Evolutionary conservation across 2,888 invertebrate species (phyloP).

Genomic region (Iphiclides podalirius): DNA sequence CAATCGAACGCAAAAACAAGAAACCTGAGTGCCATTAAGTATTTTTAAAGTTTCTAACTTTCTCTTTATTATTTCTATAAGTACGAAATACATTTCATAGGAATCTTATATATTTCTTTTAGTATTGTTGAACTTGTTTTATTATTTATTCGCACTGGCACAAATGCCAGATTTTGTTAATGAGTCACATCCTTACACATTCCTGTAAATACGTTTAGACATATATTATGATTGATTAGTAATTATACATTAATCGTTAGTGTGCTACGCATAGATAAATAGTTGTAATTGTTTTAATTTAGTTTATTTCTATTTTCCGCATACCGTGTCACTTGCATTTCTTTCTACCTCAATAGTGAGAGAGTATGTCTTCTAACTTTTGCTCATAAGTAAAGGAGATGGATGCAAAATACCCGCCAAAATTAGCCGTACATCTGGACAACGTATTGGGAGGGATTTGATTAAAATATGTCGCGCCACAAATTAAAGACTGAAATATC

Average conservation of each 20-base stretch:
- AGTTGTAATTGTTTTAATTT: not conserved
- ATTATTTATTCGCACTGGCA: conserved; percentile 7
- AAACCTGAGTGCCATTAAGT: conserved; percentile 15
- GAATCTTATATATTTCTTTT: not conserved
- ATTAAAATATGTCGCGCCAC: conserved; percentile 25
- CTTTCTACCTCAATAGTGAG: conserved; percentile 47
- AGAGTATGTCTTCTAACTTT: conserved; percentile 16
- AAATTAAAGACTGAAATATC: conserved; percentile 44
- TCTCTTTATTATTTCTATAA: not conserved
- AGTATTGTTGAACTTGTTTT: conserved; percentile 2
- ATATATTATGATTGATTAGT: conserved; percentile 6
- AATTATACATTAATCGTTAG: conserved; percentile 9
- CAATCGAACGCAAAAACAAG: not conserved
- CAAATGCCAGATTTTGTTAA: conserved; percentile 4
- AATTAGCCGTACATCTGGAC: not conserved
- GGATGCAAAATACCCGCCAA: conserved; percentile 12
- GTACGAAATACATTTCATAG: too few relatives aligned
- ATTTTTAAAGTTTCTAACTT: not conserved
- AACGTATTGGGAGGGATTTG: conserved; percentile 34
- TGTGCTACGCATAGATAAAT: conserved; percentile 17
- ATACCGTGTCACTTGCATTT: conserved; percentile 36
- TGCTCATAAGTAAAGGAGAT: conserved; percentile 24
- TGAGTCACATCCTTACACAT: conserved; percentile 39
- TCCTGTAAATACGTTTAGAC: conserved; percentile 45
- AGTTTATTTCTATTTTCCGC: conserved; percentile 2